Conservation (phyloP, 2,888 invertebrate genomes). For the Lagria hirta region DNA sequence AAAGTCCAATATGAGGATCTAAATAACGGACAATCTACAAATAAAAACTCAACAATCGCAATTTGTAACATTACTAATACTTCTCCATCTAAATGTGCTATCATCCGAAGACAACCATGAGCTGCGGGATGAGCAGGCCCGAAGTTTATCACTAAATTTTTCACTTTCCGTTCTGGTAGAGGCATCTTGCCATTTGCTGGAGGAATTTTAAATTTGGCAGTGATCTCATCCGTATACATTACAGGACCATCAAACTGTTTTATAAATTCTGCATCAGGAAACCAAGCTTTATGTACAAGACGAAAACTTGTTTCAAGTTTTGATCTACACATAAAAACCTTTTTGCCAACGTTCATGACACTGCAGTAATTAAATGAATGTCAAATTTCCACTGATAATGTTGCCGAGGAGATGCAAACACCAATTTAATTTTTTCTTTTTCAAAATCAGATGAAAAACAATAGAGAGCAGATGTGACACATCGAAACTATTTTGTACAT, state of each 20-base stretch:
- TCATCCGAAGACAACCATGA: slow-evolving; percentile 81
- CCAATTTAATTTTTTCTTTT: no score
- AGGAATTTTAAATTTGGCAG: slow-evolving; percentile 39
- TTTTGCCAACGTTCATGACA: no score
- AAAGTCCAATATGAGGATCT: slow-evolving; percentile 83
- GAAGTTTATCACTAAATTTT: slow-evolving; percentile 65
- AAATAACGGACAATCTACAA: slow-evolving; percentile 68
- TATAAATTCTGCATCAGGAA: slow-evolving; percentile 64
- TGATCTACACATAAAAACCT: no score
- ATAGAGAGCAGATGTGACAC: no score
- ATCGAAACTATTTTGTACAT: no score
- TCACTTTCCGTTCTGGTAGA: slow-evolving; percentile 29
- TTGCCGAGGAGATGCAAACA: no score
- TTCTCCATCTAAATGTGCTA: slow-evolving; percentile 81
- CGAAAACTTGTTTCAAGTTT: no score
- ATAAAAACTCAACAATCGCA: neutral
- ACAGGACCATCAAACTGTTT: slow-evolving; percentile 60
- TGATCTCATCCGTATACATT: slow-evolving; percentile 58
- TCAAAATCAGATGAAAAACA: no score
- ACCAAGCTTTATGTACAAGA: slow-evolving; percentile 60
- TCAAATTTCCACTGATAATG: no score
- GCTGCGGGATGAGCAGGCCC: slow-evolving; percentile 92
- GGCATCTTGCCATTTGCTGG: slow-evolving; percentile 24
- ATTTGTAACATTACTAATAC: no score
- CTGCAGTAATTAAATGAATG: no score